A percentile compares a stretch with the other conserved stretches of the same genome.
These are phyloP conservation scores for Oscarella lobularis DNA, from an alignment of 37 sponge, comb jelly and placozoan genomes.

Conservation along the genomic window DNA sequence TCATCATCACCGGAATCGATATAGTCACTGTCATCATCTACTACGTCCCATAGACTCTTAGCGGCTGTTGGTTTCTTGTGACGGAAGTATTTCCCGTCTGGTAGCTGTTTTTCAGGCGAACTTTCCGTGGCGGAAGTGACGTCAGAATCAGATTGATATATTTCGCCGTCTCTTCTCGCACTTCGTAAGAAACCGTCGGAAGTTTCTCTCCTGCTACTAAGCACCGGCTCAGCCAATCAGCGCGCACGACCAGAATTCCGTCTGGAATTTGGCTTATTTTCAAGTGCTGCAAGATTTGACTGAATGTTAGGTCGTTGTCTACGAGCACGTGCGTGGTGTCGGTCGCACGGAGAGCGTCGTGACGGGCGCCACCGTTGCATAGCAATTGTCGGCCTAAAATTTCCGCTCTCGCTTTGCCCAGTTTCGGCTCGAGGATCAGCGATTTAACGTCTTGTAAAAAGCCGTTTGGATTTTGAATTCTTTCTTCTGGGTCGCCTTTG, in stretches of 20 bases:
- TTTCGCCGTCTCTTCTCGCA: no score
- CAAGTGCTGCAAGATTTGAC: conserved; percentile 10
- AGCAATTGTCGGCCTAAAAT: conserved; percentile 52
- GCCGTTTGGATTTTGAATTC: no score
- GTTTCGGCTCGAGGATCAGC: conserved; percentile 40
- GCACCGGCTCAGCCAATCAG: conserved; percentile 78
- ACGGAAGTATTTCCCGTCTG: conserved; percentile 1
- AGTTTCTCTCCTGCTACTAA: conserved; percentile 17
- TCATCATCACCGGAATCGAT: conserved; percentile 57
- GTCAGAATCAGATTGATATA: no score
- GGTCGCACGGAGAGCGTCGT: not conserved
- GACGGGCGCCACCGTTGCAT: conserved; percentile 29
- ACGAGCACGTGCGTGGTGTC: conserved; percentile 52
- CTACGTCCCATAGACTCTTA: not conserved
- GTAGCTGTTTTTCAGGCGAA: not conserved
- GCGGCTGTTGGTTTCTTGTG: conserved; percentile 9
- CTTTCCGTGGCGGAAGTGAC: not conserved
- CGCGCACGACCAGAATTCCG: conserved; percentile 25
- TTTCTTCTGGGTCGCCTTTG: no score
- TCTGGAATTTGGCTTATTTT: conserved; percentile 18
- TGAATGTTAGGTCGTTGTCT: conserved; percentile 23
- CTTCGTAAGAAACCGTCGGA: conserved; percentile 6
- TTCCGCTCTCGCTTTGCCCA: conserved; percentile 53
- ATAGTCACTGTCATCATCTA: conserved; percentile 76
- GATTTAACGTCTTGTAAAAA: conserved; percentile 16